Evolutionary conservation across 1,140 invertebrate species (phyloP).

Genomic region (Teleopsis dalmanni): DNA sequence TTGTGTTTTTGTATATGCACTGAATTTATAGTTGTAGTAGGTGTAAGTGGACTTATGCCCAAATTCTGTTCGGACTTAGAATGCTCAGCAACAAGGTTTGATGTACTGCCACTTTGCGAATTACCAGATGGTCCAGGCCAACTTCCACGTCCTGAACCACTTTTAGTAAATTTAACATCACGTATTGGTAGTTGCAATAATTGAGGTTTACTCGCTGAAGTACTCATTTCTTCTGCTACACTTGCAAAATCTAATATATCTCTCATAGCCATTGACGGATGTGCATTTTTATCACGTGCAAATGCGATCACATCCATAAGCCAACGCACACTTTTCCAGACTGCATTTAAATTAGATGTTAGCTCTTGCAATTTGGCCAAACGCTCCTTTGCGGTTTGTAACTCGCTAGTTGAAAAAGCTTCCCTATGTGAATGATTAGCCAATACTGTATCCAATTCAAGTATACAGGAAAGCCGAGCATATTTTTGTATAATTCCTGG

Average conservation of each 20-base stretch:
- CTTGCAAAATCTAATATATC: slow-evolving; percentile 33
- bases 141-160: slow-evolving; percentile 65
- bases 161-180: slow-evolving; percentile 67
- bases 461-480: slow-evolving; percentile 79
- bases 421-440: slow-evolving; percentile 88
- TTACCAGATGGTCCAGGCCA: slow-evolving; percentile 71
- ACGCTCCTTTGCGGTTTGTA: slow-evolving; percentile 76
- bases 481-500: slow-evolving; percentile 80
- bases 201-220: slow-evolving; percentile 32
- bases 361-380: slow-evolving; percentile 73
- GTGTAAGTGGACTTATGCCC: slow-evolving; percentile 45
- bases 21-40: slow-evolving; percentile 5
- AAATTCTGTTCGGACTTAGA: slow-evolving; percentile 78
- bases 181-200: slow-evolving; percentile 63
- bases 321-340: slow-evolving; percentile 92
- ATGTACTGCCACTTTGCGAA: slow-evolving; percentile 2
- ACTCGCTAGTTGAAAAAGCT: slow-evolving; percentile 84
- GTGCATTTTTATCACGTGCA: slow-evolving; percentile 67
- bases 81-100: slow-evolving; percentile 57
- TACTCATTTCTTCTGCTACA: slow-evolving; percentile 5
- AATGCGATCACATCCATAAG: slow-evolving; percentile 89
- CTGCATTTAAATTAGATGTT: slow-evolving; percentile 68
- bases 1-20: background rate
- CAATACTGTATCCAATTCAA: slow-evolving; percentile 85
- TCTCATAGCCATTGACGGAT: slow-evolving; percentile 25